phyloP scores from a whole-genome alignment of 2,888 invertebrate species.

The Belgica antarctica region DNA sequence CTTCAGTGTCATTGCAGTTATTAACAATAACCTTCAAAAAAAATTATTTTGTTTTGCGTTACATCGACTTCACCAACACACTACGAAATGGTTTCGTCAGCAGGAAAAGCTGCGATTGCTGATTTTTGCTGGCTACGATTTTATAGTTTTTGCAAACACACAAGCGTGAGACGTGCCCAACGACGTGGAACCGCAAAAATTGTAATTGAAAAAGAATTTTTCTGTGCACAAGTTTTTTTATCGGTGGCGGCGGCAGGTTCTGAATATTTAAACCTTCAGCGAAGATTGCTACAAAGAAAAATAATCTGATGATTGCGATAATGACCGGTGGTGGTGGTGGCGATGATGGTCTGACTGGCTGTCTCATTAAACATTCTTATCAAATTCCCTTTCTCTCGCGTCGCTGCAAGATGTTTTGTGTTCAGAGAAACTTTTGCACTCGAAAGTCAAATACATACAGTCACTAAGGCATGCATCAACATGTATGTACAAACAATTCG shows the following conservation, averaged over 20 bases:
- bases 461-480: conserved; percentile 11
- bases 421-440: too few relatives aligned
- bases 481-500: background rate
- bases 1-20: conserved; percentile 42
- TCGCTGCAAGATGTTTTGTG: too few relatives aligned
- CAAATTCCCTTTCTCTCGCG: too few relatives aligned
- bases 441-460: background rate
- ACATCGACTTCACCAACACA: conserved; percentile 15
- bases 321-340: too few relatives aligned
- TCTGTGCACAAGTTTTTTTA: conserved; percentile 18
- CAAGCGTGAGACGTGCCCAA: background rate
- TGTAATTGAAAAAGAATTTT: conserved; percentile 1
- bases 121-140: background rate
- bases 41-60: background rate
- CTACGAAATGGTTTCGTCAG: background rate
- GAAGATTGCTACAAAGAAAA: too few relatives aligned
- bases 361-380: too few relatives aligned
- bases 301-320: too few relatives aligned
- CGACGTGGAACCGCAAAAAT: conserved; percentile 23
- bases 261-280: too few relatives aligned
- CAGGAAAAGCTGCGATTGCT: background rate
- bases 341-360: too few relatives aligned
- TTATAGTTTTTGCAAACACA: background rate
- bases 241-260: background rate
- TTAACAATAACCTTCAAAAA: conserved; percentile 36